These are phyloP conservation scores for Andrena flavipes DNA, from an alignment of 2,888 invertebrate species.

Conservation along the genomic window DNA sequence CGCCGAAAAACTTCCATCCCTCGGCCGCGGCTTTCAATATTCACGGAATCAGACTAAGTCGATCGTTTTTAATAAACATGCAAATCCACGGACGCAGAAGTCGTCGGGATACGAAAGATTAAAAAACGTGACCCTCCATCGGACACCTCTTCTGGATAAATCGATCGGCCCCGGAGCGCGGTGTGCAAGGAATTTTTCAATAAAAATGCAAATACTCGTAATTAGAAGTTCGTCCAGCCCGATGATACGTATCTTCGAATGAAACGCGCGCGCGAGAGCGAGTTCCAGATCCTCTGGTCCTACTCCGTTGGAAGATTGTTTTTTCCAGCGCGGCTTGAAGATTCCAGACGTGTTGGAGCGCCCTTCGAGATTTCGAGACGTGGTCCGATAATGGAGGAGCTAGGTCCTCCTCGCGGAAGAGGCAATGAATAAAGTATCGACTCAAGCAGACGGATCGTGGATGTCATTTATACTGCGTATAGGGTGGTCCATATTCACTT, in stretches of 20 bases:
- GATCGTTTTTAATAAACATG: slow-evolving; percentile 64
- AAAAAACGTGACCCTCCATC: slow-evolving; percentile 53
- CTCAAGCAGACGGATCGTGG: slow-evolving; percentile 58
- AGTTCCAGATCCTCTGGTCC: neutral
- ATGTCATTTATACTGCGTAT: slow-evolving; percentile 22
- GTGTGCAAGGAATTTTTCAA: slow-evolving; percentile 56
- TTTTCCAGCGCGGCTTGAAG: neutral
- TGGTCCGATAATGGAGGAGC: slow-evolving; percentile 66
- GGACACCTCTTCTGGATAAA: neutral
- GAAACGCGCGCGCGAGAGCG: neutral
- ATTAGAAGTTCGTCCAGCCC: slow-evolving; percentile 46
- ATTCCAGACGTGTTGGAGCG: slow-evolving; percentile 2
- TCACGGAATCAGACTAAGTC: slow-evolving; percentile 44
- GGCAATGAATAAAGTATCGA: slow-evolving; percentile 74
- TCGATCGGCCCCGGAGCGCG: slow-evolving; percentile 32
- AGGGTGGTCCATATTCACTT: neutral
- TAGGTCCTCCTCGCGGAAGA: slow-evolving; percentile 43
- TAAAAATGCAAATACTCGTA: slow-evolving; percentile 62
- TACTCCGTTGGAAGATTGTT: slow-evolving; percentile 3
- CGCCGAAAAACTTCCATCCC: neutral
- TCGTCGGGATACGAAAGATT: slow-evolving; percentile 48
- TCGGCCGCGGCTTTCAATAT: slow-evolving; percentile 41
- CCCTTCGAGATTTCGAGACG: slow-evolving; percentile 29
- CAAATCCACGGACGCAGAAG: slow-evolving; percentile 52
- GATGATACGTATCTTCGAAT: slow-evolving; percentile 30